Evolutionary conservation across 2,888 invertebrate species (phyloP), one percentile per base, ranked within the genome.

Genomic region (Eupithecia insigniata): DNA sequence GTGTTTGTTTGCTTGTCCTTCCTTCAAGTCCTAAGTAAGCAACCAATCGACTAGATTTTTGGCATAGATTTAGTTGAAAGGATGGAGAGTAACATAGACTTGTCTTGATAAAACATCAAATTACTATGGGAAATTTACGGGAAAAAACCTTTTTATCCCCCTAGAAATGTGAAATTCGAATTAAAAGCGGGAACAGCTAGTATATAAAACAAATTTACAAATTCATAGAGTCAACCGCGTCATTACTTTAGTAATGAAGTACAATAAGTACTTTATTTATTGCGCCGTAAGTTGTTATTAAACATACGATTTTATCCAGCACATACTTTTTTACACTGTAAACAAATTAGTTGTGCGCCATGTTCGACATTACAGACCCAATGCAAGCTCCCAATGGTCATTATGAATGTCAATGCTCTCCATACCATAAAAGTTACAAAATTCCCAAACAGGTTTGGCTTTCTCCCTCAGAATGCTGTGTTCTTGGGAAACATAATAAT

Each of bases 401-500:
- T 76, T 76, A 76, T 70, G 76, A 77, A 78, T 79, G 78, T 79
- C 77, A 76, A 76, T 77, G 78, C 77, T 79, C 79, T 72, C 76
- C 66, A 76, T 67, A 72, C 75, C 79, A 77, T 74, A 77, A 80
- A 81, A 80, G 81, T 87, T 87, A 85, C 84, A 84, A 87, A 87
- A 89, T 83, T 81, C 81, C 79, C 75, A 84, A 89, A 89, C 89
- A 82, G 85, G 89, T 90, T 88, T 84, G 75, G 82, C 86, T 89
- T 89, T 89, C 89, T 87, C 78, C 79, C 78, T 80, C 83, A 83
- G 84, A 85, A 85, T 83, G 85, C 83, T 83, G 83, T 81, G 80
- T 85, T 83, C 85, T 89, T 89, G 87, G 85, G 89, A 89, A 90
- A 89, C 85, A 79, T 80, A 81, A 86, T 83, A 81, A 85, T 83